Evolutionary conservation across 92 coral and sea anemone genomes (phyloP), one percentile per base, ranked within the genome.

Genomic region (Phenganax marumi): DNA sequence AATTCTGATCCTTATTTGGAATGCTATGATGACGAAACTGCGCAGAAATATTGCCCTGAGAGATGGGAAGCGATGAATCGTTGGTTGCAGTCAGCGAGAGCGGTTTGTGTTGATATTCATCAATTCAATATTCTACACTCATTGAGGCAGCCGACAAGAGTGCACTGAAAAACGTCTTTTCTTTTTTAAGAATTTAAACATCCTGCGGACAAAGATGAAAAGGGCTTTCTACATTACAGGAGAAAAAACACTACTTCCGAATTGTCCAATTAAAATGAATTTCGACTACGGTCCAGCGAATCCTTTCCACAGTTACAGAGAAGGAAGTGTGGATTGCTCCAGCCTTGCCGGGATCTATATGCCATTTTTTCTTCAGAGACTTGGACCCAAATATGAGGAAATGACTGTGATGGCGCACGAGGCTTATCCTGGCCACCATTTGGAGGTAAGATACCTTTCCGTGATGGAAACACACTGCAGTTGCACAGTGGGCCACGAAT

Each of bases 291-390:
- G 82, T 80, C 97, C 97, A 8, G 85, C 88, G 12, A 86, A 86
- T 0, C 88, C 91, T 23, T 87, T 92, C 50, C 93, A 92, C 83
- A 91, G 87, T 56, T 93, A 93, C 73, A 61, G 77, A 18, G 70
- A 84, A 13, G 82, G 80, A 49, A 88, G 68, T 3, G 80, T 74
- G 11, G 69, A 56, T 21, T 93, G 97, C 77, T 53, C 52, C 1
- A 62, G 48, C n/a, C 93, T 93, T 9, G 97, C 91, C 0, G 33
- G 17, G 52, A 90, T 81, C 57, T 65, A 72, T 50, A 75, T 93
- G 75, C 97, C 97, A n/a, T 93, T 93, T 88, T 93, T 93, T 74
- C 88, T 93, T 88, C 93, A 93, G 88, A 91, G 91, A 88, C 90
- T 90, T 91, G 97, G 97, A 8, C 97, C 97, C 9, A 91, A 88